These are phyloP conservation scores for Aspiorhynchus laticeps DNA, from an alignment of 2,113 vertebrate genomes.

Conservation along the genomic window DNA sequence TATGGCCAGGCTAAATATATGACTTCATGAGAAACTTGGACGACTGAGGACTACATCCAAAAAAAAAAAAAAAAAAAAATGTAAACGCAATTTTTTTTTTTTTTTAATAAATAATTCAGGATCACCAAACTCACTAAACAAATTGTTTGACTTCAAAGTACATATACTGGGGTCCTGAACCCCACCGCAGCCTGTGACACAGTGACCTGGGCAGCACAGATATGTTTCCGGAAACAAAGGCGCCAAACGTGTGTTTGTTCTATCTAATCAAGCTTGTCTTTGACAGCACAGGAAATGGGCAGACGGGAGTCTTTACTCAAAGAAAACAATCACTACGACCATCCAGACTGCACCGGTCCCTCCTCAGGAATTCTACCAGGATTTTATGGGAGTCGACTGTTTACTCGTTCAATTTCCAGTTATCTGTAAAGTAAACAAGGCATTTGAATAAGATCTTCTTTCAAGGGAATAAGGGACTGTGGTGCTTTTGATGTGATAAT, in stretches of 20 bases:
- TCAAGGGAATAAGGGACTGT: conserved; percentile 4
- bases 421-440: conserved; percentile 51
- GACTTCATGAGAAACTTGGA: conserved; percentile 49
- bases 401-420: conserved; percentile 50
- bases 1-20: conserved; percentile 43
- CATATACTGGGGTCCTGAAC: conserved; percentile 59
- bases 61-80: neutral
- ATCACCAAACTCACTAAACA: neutral
- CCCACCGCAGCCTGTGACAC: neutral
- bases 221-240: conserved; percentile 73
- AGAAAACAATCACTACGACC: conserved; percentile 70
- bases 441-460: neutral
- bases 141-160: neutral
- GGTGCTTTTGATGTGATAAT: conserved; percentile 25
- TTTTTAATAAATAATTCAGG: conserved; percentile 12
- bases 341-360: conserved; percentile 59
- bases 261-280: conserved; percentile 73
- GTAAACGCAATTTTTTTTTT: too few relatives aligned
- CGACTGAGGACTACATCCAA: neutral
- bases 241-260: conserved; percentile 66
- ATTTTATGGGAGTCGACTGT: conserved; percentile 37
- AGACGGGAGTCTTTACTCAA: conserved; percentile 63
- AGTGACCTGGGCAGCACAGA: conserved; percentile 56
- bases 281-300: conserved; percentile 76
- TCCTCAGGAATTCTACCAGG: conserved; percentile 67